A percentile compares a stretch with the other conserved stretches of the same genome.
Conservation (phyloP, 2,113 vertebrate species). For the Mystacornis crossleyi region DNA sequence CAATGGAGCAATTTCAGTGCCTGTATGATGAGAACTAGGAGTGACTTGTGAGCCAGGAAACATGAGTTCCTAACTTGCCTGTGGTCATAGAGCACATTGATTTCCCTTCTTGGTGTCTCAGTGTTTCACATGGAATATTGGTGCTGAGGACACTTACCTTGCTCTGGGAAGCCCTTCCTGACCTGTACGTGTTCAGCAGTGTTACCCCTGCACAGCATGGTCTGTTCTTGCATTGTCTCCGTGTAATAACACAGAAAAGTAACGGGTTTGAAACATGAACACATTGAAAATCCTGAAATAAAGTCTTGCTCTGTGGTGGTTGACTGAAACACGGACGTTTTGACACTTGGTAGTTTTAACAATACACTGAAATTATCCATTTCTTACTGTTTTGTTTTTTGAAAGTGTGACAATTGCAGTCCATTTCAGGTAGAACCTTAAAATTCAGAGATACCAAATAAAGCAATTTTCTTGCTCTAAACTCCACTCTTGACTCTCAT, state of each 20-base stretch:
- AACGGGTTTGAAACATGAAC: not conserved
- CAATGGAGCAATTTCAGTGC: not conserved
- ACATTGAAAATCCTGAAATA: not conserved
- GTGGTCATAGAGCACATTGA: slow-evolving; percentile 2
- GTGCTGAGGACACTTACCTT: not conserved
- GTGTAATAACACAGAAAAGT: not conserved
- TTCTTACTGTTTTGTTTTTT: not conserved
- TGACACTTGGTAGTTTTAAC: not conserved
- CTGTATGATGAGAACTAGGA: not conserved
- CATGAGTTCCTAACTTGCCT: slow-evolving; percentile 23
- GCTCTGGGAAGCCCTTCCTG: not conserved
- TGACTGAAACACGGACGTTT: not conserved
- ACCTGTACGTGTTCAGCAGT: not conserved
- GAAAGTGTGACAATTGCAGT: not conserved
- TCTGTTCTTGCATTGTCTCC: not conserved
- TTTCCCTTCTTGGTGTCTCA: not conserved
- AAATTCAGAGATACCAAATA: not conserved
- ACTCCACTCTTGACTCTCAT: not conserved
- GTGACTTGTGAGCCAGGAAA: slow-evolving; percentile 27
- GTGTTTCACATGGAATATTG: not conserved
- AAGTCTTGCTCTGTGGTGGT: not conserved
- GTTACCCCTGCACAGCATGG: not conserved
- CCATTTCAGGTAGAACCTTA: not conserved
- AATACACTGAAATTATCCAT: not conserved
- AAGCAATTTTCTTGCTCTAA: not conserved